A percentile compares a stretch with the other conserved stretches of the same genome.
These are phyloP conservation scores for Hypsopygia costalis DNA, from an alignment of 2,888 invertebrate genomes.

Conservation along the genomic window DNA sequence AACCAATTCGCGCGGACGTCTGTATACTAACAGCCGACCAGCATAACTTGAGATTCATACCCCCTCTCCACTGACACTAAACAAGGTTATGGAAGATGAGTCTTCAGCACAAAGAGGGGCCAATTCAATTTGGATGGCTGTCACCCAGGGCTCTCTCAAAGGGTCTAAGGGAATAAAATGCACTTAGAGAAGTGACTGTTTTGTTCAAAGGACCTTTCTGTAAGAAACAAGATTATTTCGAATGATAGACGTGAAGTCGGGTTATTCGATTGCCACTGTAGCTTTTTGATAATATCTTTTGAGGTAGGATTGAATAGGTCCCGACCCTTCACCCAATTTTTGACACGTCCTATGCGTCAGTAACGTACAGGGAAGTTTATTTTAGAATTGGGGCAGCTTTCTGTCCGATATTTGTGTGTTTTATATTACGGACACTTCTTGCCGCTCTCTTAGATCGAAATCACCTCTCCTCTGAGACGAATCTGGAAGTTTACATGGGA, in stretches of 20 bases:
- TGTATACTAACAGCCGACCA: slow-evolving; percentile 32
- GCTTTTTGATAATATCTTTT: slow-evolving; percentile 26
- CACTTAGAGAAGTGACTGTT: slow-evolving; percentile 53
- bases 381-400: too few species aligned
- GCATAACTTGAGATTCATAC: slow-evolving; percentile 21
- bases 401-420: too few species aligned
- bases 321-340: too few species aligned
- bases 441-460: too few species aligned
- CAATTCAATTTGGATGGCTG: slow-evolving; percentile 24
- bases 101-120: slow-evolving; percentile 17
- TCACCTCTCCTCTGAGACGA: too few species aligned
- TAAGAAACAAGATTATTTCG: slow-evolving; percentile 52
- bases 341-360: too few species aligned
- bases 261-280: slow-evolving; percentile 28
- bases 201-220: slow-evolving; percentile 46
- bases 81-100: slow-evolving; percentile 12
- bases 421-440: too few species aligned
- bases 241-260: slow-evolving; percentile 36
- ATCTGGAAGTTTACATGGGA: too few species aligned
- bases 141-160: slow-evolving; percentile 37
- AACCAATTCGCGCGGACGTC: slow-evolving; percentile 52
- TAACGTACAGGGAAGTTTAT: too few species aligned
- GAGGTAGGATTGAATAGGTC: slow-evolving; percentile 7
- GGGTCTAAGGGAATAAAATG: slow-evolving; percentile 61
- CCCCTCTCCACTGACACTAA: slow-evolving; percentile 14